phyloP scores from a whole-genome alignment of 2,888 invertebrate genomes.

The Lithophane socia region DNA sequence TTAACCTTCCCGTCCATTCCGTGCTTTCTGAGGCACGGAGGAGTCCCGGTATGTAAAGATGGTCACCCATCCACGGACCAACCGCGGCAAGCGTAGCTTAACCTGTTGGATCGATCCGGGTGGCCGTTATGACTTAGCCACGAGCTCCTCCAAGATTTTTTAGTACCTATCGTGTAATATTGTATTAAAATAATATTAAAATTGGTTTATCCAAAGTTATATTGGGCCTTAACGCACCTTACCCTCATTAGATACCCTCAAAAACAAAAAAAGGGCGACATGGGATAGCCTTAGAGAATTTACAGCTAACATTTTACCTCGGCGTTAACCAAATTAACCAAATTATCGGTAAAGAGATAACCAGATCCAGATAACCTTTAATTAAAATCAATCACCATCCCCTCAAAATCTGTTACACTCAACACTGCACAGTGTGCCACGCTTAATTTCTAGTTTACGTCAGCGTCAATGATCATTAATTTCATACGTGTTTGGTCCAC shows the following conservation, averaged over 20 bases:
- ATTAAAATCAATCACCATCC: background rate
- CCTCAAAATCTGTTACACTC: constrained; percentile 13
- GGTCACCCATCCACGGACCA: too few species aligned
- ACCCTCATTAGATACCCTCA: background rate
- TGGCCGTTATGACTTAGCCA: too few species aligned
- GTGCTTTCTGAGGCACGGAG: too few species aligned
- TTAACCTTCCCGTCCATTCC: too few species aligned
- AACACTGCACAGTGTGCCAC: constrained; percentile 7
- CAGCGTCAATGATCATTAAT: constrained; percentile 64
- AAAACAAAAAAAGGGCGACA: background rate
- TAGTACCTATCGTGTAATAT: too few species aligned
- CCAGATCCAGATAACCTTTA: background rate
- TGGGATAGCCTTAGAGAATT: background rate
- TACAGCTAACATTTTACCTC: background rate
- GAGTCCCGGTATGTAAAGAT: too few species aligned
- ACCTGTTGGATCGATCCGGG: too few species aligned
- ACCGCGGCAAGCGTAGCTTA: too few species aligned
- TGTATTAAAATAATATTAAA: too few species aligned
- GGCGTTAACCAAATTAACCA: background rate
- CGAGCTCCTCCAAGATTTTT: too few species aligned
- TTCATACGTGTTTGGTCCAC: constrained; percentile 61
- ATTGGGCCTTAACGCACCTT: background rate
- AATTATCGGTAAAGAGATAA: background rate
- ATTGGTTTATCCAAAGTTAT: background rate
- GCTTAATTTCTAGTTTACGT: constrained; percentile 47